Evolutionary conservation across 2,888 invertebrate species (phyloP), one percentile per base, ranked within the genome.

Genomic region (Koerneria pararmatus): DNA sequence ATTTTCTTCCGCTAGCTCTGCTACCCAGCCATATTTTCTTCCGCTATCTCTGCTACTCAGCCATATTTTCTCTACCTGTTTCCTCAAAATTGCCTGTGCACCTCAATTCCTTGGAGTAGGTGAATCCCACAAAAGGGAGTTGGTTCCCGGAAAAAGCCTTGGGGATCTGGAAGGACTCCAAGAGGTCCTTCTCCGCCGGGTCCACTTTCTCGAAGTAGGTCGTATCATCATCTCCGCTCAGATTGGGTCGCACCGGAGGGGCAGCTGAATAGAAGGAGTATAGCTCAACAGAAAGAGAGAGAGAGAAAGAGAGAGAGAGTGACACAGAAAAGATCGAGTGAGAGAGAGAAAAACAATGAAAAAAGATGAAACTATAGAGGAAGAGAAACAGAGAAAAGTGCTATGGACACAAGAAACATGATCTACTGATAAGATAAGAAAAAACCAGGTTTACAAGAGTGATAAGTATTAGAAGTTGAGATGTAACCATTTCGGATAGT

Each of bases 131-230:
- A 85, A 98, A 99, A 2, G 98, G 95, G 79, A 99, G 87, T 86
- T 98, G 95, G 86, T 98, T 95, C 68, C 95, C 98, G 69, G 92
- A 93, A 86, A 98, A 99, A 51, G 94, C 92, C 87, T 94, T 97
- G 65, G 97, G 95, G 77, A 91, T 89, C 34, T 95, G 93, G 86
- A 98, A 98, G 77, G 90, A 90, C 85, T 97, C 95, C n/a, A n/a
- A n/a, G n/a, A n/a, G n/a, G 83, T 93, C 92, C 1, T 63, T 59
- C 24, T 74, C 74, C 2, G 11, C 15, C 8, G 27, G 49, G 2
- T 60, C 68, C 24, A 58, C 67, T 34, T 75, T 87, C 85, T 97
- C 97, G 86, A 99, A 99, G 86, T 98, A 93, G 78, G 93, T 91
- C 0, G 98, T 95, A 85, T 99, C 98, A 84, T 95, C 95, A 84